Conservation (phyloP, 2,113 vertebrate genomes). For the Piliocolobus tephrosceles region DNA sequence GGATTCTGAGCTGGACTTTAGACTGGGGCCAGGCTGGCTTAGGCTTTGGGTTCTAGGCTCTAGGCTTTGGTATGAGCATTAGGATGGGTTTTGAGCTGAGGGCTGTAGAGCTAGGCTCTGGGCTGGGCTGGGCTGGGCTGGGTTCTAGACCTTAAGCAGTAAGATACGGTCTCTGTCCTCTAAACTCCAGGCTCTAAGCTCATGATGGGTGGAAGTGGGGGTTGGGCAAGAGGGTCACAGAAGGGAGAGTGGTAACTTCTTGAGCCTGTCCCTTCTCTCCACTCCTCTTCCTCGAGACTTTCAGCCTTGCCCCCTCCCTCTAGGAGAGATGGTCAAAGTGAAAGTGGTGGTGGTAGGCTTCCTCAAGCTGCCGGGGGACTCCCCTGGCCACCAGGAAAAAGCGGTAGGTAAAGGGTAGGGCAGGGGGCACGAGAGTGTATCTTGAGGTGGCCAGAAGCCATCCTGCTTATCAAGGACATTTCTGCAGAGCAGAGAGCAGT, state of each 20-base stretch:
- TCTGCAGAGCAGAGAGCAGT: neutral
- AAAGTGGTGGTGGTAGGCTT: neutral
- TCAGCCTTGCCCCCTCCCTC: neutral
- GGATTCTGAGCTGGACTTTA: slow-evolving; percentile 5
- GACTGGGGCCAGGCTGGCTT: neutral
- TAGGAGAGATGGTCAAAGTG: neutral
- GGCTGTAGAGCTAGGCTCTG: neutral
- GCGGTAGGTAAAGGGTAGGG: neutral
- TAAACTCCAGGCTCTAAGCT: neutral
- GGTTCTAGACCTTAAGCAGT: neutral
- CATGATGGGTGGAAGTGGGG: neutral
- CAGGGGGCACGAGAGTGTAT: neutral
- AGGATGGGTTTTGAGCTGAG: neutral
- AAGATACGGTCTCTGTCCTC: neutral
- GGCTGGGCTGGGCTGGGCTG: neutral
- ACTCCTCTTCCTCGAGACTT: neutral
- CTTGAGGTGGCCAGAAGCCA: neutral
- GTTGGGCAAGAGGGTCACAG: neutral
- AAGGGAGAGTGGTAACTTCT: neutral
- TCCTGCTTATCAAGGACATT: neutral
- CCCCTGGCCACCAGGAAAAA: neutral
- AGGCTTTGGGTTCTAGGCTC: neutral
- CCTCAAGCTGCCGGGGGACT: neutral
- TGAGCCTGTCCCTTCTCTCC: neutral
- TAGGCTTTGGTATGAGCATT: neutral